phyloP scores from a whole-genome alignment of 2,113 vertebrate genomes.

The Uria lomvia region DNA sequence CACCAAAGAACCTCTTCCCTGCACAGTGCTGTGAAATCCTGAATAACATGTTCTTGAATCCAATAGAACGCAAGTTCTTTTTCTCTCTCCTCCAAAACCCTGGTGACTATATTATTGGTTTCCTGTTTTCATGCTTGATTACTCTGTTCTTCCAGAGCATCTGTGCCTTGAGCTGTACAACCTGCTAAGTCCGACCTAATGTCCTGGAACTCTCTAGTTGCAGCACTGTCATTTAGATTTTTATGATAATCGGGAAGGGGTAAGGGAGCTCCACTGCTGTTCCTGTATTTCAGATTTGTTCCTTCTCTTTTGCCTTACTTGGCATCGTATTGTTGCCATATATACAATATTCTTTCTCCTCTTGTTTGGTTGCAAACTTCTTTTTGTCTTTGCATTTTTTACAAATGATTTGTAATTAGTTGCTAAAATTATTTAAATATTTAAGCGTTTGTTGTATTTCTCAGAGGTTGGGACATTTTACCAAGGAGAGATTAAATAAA shows the following conservation, averaged over 20 bases:
- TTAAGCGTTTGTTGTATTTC: not conserved
- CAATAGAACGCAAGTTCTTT: not conserved
- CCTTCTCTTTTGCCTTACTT: not conserved
- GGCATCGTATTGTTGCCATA: no score
- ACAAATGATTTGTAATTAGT: not conserved
- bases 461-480: not conserved
- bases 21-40: not conserved
- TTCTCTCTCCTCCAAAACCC: not conserved
- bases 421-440: not conserved
- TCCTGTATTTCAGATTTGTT: not conserved
- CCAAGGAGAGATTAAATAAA: not conserved
- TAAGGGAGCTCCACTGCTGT: not conserved
- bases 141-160: constrained; percentile 22
- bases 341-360: fast-evolving
- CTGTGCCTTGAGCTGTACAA: not conserved
- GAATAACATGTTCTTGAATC: not conserved
- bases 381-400: not conserved
- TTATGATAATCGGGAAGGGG: not conserved
- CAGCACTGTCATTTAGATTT: not conserved
- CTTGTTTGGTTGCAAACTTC: not conserved
- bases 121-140: not conserved
- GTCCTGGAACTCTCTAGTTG: not conserved
- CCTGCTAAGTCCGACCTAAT: not conserved
- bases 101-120: not conserved
- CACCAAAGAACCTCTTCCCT: not conserved